Conservation (phyloP, 2,888 invertebrate species). For the Allophyes oxyacanthae region DNA sequence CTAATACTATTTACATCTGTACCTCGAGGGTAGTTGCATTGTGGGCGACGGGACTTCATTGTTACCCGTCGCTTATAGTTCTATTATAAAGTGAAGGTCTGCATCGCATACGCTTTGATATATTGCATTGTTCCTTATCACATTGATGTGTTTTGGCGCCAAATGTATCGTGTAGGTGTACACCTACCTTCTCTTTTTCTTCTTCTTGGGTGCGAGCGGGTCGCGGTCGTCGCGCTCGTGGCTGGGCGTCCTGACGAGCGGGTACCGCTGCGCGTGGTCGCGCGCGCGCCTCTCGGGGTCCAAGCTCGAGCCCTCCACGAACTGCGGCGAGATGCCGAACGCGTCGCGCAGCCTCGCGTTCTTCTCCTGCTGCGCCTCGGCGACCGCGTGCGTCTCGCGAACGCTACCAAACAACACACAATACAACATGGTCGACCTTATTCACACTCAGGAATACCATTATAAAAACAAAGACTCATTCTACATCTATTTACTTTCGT, state of each 20-base stretch:
- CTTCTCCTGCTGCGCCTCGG: slow-evolving; percentile 98
- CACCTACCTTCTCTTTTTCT: slow-evolving; percentile 92
- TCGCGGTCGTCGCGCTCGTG: slow-evolving; percentile 88
- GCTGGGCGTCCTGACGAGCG: slow-evolving; percentile 94
- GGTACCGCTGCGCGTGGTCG: slow-evolving; percentile 90
- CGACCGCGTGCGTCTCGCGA: slow-evolving; percentile 98
- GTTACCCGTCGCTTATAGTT: no score
- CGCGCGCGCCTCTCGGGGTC: slow-evolving; percentile 92
- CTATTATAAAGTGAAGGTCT: no score
- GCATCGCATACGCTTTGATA: no score
- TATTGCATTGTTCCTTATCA: no score
- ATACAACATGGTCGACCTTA: slow-evolving; percentile 22
- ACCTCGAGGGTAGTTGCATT: no score
- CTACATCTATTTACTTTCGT: slow-evolving; percentile 14
- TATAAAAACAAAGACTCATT: slow-evolving; percentile 18
- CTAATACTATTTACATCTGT: no score
- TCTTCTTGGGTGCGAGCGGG: slow-evolving; percentile 90
- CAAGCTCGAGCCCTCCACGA: slow-evolving; percentile 97
- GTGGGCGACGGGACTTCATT: no score
- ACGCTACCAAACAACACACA: slow-evolving; percentile 89
- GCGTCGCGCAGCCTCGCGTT: slow-evolving; percentile 97
- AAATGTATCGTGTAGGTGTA: no score
- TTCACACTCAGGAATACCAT: slow-evolving; percentile 13
- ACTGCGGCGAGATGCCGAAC: slow-evolving; percentile 97
- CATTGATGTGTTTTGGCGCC: no score